Evolutionary conservation across 92 coral and sea anemone genomes (phyloP).

Genomic region (Epizoanthus rinbou): DNA sequence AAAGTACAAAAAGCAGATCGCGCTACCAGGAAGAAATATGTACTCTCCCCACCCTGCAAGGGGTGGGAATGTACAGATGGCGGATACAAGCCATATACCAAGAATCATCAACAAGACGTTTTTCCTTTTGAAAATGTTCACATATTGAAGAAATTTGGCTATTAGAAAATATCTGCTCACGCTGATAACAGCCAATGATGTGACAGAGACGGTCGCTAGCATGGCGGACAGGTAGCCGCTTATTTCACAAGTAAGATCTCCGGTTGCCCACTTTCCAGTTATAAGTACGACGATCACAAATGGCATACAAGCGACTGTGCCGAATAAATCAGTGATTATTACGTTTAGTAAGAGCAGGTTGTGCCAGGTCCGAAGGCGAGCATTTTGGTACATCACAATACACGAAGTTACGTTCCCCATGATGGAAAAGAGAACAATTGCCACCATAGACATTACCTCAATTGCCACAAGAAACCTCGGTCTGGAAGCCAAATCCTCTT

Average conservation of each 20-base stretch:
- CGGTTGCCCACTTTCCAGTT: conserved; percentile 58
- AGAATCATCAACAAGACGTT: conserved; percentile 55
- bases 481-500: conserved; percentile 53
- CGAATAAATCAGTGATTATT: conserved; percentile 67
- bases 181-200: conserved; percentile 67
- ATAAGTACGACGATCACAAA: conserved; percentile 53
- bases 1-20: conserved; percentile 69
- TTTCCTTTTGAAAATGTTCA: conserved; percentile 62
- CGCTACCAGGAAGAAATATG: conserved; percentile 67
- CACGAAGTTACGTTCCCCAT: conserved; percentile 63
- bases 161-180: conserved; percentile 70
- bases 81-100: conserved; percentile 58
- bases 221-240: conserved; percentile 61
- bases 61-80: conserved; percentile 61
- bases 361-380: conserved; percentile 81
- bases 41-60: conserved; percentile 77
- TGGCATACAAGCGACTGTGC: conserved; percentile 46
- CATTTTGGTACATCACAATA: conserved; percentile 62
- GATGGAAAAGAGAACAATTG: conserved; percentile 48
- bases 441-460: conserved; percentile 49
- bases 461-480: conserved; percentile 51
- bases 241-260: conserved; percentile 46
- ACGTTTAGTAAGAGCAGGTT: conserved; percentile 69
- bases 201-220: conserved; percentile 55
- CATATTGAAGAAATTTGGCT: conserved; percentile 53